Conservation (phyloP, 1,140 invertebrate species). For the Dinoponera quadriceps region DNA sequence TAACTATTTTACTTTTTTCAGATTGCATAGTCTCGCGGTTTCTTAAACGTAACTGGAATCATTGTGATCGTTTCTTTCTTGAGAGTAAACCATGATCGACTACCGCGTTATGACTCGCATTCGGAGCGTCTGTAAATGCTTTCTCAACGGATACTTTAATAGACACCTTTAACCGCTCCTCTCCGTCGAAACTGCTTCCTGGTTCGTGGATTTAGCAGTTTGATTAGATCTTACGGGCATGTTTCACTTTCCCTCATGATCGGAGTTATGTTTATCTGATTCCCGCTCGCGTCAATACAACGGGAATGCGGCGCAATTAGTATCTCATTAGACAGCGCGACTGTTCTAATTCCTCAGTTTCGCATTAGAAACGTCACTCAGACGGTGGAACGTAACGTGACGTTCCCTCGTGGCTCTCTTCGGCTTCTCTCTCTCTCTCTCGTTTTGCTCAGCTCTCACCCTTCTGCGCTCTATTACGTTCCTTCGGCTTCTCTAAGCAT, state of each 20-base stretch:
- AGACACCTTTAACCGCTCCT: slow-evolving; percentile 29
- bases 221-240: slow-evolving; percentile 60
- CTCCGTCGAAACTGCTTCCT: slow-evolving; percentile 7
- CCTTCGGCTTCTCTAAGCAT: slow-evolving; percentile 44
- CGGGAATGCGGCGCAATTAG: slow-evolving; percentile 73
- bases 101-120: not conserved
- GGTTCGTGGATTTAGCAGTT: slow-evolving; percentile 41
- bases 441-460: not conserved
- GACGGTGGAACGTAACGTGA: slow-evolving; percentile 71
- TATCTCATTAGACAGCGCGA: slow-evolving; percentile 72
- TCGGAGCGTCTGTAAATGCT: not conserved
- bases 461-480: slow-evolving; percentile 32
- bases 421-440: slow-evolving; percentile 40
- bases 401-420: slow-evolving; percentile 61
- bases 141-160: slow-evolving; percentile 18
- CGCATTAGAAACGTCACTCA: slow-evolving; percentile 78
- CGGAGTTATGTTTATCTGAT: slow-evolving; percentile 67
- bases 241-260: slow-evolving; percentile 67
- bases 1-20: not conserved
- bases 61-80: not conserved
- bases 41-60: not conserved
- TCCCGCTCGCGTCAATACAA: slow-evolving; percentile 62
- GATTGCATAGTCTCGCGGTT: not conserved
- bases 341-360: slow-evolving; percentile 75
- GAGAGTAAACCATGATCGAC: not conserved